Percentiles rank a stretch among this genome's conserved stretches.
Evolutionary conservation across 2,797 vertebrate genomes (phyloP).

Genomic region (Danio tinwini): DNA sequence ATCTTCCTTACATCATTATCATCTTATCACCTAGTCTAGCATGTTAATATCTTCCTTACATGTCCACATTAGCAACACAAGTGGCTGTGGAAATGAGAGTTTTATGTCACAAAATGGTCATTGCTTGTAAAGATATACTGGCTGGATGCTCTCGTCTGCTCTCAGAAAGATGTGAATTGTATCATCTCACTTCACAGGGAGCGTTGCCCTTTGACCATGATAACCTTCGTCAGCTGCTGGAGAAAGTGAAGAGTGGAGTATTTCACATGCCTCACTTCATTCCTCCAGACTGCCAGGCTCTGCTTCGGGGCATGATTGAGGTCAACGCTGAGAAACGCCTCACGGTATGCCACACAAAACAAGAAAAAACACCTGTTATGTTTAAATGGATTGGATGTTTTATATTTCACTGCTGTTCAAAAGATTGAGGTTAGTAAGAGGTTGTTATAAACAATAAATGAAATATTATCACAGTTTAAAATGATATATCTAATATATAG

Average conservation of each 20-base stretch:
- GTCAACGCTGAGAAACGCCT: conserved; percentile 89
- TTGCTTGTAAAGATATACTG: neutral
- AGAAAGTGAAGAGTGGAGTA: conserved; percentile 92
- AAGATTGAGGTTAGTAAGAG: neutral
- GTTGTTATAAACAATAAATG: neutral
- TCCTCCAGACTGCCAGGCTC: conserved; percentile 87
- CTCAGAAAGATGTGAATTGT: conserved; percentile 17
- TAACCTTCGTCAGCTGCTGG: conserved; percentile 91
- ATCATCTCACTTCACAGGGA: conserved; percentile 73
- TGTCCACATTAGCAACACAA: neutral
- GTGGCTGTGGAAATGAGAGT: neutral
- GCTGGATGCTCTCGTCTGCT: neutral
- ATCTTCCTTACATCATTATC: no score
- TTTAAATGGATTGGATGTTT: neutral
- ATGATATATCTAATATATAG: neutral
- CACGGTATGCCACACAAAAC: conserved; percentile 73
- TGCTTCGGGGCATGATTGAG: conserved; percentile 91
- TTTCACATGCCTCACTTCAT: conserved; percentile 96
- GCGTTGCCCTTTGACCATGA: conserved; percentile 92
- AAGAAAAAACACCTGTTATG: neutral
- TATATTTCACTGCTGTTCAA: neutral
- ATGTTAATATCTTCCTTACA: neutral
- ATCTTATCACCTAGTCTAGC: neutral
- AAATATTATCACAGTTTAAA: neutral
- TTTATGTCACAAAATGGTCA: neutral